Conservation (phyloP, 2,113 vertebrate genomes). For the Scytalopus superciliaris region DNA sequence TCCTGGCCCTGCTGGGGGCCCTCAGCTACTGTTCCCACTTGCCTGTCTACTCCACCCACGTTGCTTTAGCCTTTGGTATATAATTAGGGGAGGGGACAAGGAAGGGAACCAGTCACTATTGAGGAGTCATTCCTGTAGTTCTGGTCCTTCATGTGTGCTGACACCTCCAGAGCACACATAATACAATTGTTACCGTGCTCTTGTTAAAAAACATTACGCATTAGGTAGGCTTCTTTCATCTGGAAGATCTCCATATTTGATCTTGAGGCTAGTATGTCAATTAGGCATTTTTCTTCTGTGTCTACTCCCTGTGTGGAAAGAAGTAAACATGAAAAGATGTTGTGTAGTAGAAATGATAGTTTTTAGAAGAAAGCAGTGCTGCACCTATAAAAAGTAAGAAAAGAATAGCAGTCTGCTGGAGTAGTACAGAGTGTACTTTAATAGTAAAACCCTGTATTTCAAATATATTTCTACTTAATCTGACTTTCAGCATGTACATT, state of each 20-base stretch:
- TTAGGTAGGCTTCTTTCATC: slow-evolving; percentile 77
- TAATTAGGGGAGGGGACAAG: background rate
- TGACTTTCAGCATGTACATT: background rate
- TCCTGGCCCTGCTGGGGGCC: background rate
- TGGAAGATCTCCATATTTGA: slow-evolving; percentile 80
- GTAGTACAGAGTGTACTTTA: background rate
- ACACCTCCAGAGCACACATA: background rate
- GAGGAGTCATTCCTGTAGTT: background rate
- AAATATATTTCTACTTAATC: background rate
- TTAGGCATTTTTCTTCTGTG: slow-evolving; percentile 78
- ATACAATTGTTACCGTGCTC: background rate
- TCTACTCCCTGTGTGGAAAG: slow-evolving; percentile 69
- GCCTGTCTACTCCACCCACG: rapidly evolving
- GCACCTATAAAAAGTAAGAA: background rate
- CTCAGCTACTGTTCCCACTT: rapidly evolving
- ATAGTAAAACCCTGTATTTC: background rate
- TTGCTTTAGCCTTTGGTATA: background rate
- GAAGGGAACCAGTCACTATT: background rate
- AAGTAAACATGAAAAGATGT: background rate
- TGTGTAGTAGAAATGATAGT: background rate
- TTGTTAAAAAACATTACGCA: slow-evolving; percentile 65
- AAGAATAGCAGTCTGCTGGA: background rate
- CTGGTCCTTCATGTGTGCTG: background rate
- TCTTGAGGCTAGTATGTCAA: slow-evolving; percentile 81
- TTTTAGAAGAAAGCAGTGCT: background rate